Evolutionary conservation across 2,888 invertebrate species (phyloP), one percentile per base, ranked within the genome.

Genomic region (Lissocephala sabroskyi): DNA sequence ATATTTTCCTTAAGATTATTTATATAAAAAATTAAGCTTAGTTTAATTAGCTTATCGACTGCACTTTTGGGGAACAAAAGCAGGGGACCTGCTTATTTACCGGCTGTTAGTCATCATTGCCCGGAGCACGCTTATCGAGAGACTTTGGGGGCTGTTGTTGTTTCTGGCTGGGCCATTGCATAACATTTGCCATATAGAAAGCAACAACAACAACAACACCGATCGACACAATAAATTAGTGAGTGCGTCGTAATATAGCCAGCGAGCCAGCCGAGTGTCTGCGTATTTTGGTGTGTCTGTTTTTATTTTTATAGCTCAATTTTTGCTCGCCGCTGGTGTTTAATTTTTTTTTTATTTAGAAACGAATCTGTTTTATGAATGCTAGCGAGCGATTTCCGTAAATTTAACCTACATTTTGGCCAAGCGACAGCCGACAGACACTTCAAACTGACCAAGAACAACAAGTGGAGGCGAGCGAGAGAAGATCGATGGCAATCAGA

Each of bases 371-470:
- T n/a, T n/a, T n/a, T n/a, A n/a, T n/a, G n/a, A n/a, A n/a, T n/a
- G n/a, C n/a, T n/a, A n/a, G 62, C 53, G 11, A 64, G 67, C 67
- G 63, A 76, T 71, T 71, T 71, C 71, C 71, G 71, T 58, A 71
- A 68, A 66, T 76, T 71, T 71, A 71, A 71, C 71, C 71, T 71
- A 71, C 71, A 65, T 71, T 71, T 73, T 43, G 49, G 49, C 54
- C 47, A 10, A 19, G 23, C 45, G 32, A 35, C 13, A 3, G 35
- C 30, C 4, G 30, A 11, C 11, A n/a, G n/a, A n/a, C n/a, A n/a
- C n/a, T n/a, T 58, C 9, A 13, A 45, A 45, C 44, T 45, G 44
- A 37, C 44, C 44, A 45, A 45, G 44, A 45, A 45, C 44, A 45
- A 45, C 44, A 45, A 45, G 23, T 41, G 32, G 18, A 16, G n/a